Base-by-base conservation (phyloP, 2,113 vertebrate genomes). In the Mungos mungo region DNA sequence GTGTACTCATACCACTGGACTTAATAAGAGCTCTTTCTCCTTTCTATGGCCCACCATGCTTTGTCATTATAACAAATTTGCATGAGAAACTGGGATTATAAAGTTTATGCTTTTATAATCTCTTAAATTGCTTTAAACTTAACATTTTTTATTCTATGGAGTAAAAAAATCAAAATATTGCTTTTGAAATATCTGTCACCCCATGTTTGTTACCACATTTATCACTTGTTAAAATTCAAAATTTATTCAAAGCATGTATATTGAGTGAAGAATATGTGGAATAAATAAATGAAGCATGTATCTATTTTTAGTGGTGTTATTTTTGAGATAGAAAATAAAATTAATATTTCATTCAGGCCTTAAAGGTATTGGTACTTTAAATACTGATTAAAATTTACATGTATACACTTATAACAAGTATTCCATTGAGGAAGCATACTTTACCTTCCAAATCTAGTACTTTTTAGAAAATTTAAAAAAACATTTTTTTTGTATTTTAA, bases 281-380 rank as follows among this genome's bases (percentile, higher is more conserved):
- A 50, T 84, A 72, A 84, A 54, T 68, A 65, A 96, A 90, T 93
- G 6, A 45, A 76, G 7, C 2, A 21, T 69, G 4, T 27, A 41
- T 88, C 4, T 72, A 35, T 68, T 71, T 72, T 85, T 71, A 79
- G 52, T 92, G 23, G 16, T 92, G 21, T 65, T 72, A 33, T 21
- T 97, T 97, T 90, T 95, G 57, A 5, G 7, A n/a, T 15, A 85
- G 25, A 96, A 93, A 92, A 66, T 65, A 57, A 87, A 94, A 88
- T 88, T 81, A 77, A 83, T 76, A 96, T 92, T 93, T 60, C 23
- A 82, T 79, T 96, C 27, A 80, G 23, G 41, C 50, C 29, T 93
- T 95, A 95, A 54, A 96, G 50, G 25, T 50, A 31, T 83, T 95
- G 5, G 38, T 82, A 69, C 95, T 88, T 96, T 63, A 94, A 94